Base-by-base conservation (phyloP, 1,140 invertebrate species). In the Nomia melanderi region DNA sequence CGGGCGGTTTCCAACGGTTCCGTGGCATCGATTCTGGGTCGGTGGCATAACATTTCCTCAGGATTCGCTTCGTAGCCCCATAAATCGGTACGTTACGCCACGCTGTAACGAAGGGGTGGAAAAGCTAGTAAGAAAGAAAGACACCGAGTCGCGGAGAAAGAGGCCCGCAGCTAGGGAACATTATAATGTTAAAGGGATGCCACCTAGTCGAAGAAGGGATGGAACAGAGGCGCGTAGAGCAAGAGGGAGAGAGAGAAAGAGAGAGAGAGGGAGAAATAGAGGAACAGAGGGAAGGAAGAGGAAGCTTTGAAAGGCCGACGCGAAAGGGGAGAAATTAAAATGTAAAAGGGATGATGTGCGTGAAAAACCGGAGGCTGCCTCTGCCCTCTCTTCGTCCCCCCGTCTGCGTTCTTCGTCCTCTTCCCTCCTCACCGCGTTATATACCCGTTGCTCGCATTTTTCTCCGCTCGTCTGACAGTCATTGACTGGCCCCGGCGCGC, bases 311-410 rank as follows among this genome's bases (percentile, higher is more conserved):
- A 90, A 88, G 86, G 87, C 84, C 83, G 74, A 77, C 64, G 87
- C 82, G 88, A 90, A 91, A 90, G 88, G 90, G 90, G 88, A 90
- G 86, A 91, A 91, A 91, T 91, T 91, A 91, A 91, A 91, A 91
- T 91, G 87, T 91, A 90, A 91, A 90, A 91, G 89, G 88, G 89
- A 90, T 90, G 89, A 90, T 90, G 88, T 88, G 88, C 88, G 86
- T 88, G 88, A 83, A 90, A 90, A 90, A 88, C 65, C 86, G 72
- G 77, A 85, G 79, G 67, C 79, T 73, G 83, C 75, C 57, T 70
- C 41, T 59, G 36, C 33, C 53, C 54, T 56, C 63, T 60, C 63
- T 57, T 59, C 54, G 62, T 41, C 44, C 36, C 53, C 31, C 2
- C n/a, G 39, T 27, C 27, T 27, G 33, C 50, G 25, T 33, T 56